These are phyloP conservation scores for Elysia crispata DNA, from an alignment of 2,888 invertebrate genomes.

Conservation along the genomic window DNA sequence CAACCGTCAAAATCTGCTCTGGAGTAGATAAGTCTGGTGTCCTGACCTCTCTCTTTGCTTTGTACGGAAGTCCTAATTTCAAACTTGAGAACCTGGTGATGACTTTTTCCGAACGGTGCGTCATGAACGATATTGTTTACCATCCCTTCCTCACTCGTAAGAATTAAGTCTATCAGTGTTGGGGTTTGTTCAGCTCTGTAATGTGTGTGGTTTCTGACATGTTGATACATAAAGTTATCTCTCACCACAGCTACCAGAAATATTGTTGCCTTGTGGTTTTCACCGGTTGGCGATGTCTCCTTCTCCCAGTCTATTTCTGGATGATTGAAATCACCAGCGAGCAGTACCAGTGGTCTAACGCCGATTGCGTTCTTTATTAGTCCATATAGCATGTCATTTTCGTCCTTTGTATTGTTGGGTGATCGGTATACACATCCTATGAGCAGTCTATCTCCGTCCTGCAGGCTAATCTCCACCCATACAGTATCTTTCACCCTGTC, in stretches of 20 bases:
- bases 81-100: background rate
- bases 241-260: slow-evolving; percentile 29
- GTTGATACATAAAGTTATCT: slow-evolving; percentile 43
- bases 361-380: background rate
- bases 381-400: background rate
- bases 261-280: background rate
- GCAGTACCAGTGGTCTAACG: background rate
- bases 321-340: background rate
- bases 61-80: background rate
- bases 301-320: slow-evolving; percentile 1
- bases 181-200: slow-evolving; percentile 39
- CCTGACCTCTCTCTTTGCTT: background rate
- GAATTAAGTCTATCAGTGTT: slow-evolving; percentile 35
- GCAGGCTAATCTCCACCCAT: background rate
- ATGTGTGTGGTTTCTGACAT: slow-evolving; percentile 37
- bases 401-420: background rate
- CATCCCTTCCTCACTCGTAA: slow-evolving; percentile 45
- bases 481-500: background rate
- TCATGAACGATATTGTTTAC: background rate
- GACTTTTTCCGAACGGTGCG: slow-evolving; percentile 22
- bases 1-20: too few relatives aligned
- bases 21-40: background rate
- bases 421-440: slow-evolving; percentile 29
- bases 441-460: background rate
- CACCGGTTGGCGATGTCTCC: background rate